Base-by-base conservation (phyloP, 2,888 invertebrate species). In the Thymelicus sylvestris region DNA sequence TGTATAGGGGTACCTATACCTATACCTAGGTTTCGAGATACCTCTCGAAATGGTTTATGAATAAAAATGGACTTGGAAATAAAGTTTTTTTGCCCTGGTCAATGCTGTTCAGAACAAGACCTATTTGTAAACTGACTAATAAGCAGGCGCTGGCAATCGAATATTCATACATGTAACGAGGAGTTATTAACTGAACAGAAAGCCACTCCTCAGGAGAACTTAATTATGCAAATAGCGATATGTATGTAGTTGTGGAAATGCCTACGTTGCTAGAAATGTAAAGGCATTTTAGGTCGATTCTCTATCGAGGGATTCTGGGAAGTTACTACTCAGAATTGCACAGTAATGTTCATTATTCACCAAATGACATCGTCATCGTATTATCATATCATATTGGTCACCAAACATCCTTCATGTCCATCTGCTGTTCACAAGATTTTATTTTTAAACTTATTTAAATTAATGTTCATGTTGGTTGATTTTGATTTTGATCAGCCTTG, bases 101-200 rank as follows among this genome's bases (percentile, higher is more conserved):
- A 73, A 75, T 73, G 74, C 47, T 75, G 74, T 19, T 19, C 19
- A 19, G 19, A 74, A 83, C 83, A 83, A 83, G 83, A 84, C 80
- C 82, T 80, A 77, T 77, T 66, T 64, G 76, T 74, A 77, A 83
- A 83, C 81, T 13, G 31, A 57, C 7, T 57, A 31, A 31, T 57
- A 57, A 57, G 31, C 15, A 24, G 57, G 24, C 57, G 57, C 19
- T 77, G 80, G 75, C 80, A 81, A 89, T 87, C 82, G 82, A 85
- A 86, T 87, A 89, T 89, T 88, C 86, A 87, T 86, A 79, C 78
- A 80, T 80, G 83, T 82, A 83, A 87, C 80, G 80, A 82, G 80
- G 78, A 81, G 79, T 80, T 81, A 82, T 79, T 81, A 81, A 80
- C 78, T 77, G 77, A 82, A 86, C 82, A 85, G 81, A 81, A 84